A percentile compares a stretch with the other conserved stretches of the same genome.
phyloP scores from a whole-genome alignment of 2,113 vertebrate species.

The Bettongia penicillata region DNA sequence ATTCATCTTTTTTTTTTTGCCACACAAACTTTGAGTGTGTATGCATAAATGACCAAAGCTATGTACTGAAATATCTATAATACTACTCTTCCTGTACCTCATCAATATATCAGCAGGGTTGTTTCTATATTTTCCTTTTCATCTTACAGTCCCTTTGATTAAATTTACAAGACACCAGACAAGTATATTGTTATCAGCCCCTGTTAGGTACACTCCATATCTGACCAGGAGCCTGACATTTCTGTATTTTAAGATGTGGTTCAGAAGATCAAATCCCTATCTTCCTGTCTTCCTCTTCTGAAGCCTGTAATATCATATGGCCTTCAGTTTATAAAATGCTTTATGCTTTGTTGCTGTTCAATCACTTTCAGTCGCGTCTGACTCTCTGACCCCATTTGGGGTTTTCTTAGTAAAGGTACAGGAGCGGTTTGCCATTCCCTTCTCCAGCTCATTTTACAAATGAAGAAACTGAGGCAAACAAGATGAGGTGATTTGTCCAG shows the following conservation, averaged over 20 bases:
- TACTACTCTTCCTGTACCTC: not conserved
- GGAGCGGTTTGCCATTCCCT: not conserved
- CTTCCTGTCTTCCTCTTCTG: not conserved
- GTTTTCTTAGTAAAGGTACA: not conserved
- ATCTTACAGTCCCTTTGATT: not conserved
- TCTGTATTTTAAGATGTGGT: not conserved
- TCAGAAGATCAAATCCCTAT: not conserved
- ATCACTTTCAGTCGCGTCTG: not conserved
- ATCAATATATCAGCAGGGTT: not conserved
- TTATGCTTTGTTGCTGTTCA: not conserved
- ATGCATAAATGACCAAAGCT: not conserved
- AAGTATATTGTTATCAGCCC: not conserved
- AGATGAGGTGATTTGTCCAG: not conserved
- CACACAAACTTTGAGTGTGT: not conserved
- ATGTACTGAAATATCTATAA: not conserved
- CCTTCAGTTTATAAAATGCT: not conserved
- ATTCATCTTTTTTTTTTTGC: not conserved
- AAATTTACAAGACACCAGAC: not conserved
- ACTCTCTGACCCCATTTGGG: not conserved
- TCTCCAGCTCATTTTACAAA: not conserved
- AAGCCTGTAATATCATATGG: not conserved
- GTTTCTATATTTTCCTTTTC: not conserved
- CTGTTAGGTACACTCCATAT: not conserved
- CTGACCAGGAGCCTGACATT: not conserved
- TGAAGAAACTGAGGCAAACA: not conserved